Evolutionary conservation across 2,797 vertebrate genomes (phyloP).

Genomic region (Rallus crepitans): DNA sequence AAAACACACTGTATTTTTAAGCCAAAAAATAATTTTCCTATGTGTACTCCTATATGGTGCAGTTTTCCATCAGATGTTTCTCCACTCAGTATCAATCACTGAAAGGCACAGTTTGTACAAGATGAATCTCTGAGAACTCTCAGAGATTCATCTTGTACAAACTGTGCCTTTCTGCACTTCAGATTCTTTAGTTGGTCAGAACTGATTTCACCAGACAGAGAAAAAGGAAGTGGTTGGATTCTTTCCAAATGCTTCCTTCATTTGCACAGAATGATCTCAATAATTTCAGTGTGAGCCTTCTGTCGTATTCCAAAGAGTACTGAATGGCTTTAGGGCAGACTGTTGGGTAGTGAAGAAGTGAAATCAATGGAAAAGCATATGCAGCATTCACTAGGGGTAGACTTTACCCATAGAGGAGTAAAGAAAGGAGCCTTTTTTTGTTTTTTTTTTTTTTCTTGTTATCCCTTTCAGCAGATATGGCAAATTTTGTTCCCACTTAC

Average conservation of each 20-base stretch:
- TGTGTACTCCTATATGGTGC: background rate
- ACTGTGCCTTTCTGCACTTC: background rate
- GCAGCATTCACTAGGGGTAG: background rate
- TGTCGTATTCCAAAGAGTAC: background rate
- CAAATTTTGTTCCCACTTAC: background rate
- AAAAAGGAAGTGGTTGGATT: background rate
- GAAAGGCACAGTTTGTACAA: no score
- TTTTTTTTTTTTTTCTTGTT: background rate
- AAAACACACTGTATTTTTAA: background rate
- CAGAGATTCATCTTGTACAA: background rate
- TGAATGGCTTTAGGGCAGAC: background rate
- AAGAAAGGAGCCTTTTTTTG: background rate
- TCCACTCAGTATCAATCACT: background rate
- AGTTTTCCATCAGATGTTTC: background rate
- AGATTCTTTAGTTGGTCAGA: background rate
- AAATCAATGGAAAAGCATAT: background rate
- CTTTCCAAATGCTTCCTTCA: background rate
- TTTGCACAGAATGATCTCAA: background rate
- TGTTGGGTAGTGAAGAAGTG: background rate
- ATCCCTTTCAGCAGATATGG: background rate
- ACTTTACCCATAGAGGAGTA: background rate
- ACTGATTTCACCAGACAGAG: background rate
- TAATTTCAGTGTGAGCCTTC: background rate
- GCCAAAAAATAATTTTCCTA: background rate
- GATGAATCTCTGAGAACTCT: background rate